Evolutionary conservation across 2,888 invertebrate species (phyloP), one percentile per base, ranked within the genome.

Genomic region (Luffia ferchaultella): DNA sequence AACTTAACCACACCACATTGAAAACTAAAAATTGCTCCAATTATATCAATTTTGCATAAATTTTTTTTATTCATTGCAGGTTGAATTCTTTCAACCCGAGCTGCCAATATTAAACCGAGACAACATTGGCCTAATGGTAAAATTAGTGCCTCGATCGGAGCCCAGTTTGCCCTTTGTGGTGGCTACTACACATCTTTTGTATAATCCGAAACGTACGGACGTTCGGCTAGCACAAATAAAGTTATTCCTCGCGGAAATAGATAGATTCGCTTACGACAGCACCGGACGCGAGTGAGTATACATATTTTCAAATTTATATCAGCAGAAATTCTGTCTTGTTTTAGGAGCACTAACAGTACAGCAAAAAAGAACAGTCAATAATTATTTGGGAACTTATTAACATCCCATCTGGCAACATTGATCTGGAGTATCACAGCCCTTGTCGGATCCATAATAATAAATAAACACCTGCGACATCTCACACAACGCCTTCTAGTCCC

Each of bases 121-220:
- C 66, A 98, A 98, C 74, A 89, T 98, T 48, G 98, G 90, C 0
- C 67, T 97, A 9, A 85, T 97, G 51, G 89, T 90, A 2, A 92
- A 92, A 67, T 85, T 98, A 52, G 73, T 77, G 16, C 85, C 90
- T 0, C 86, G 76, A 53, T 63, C 69, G 0, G 62, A 76, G 49
- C 80, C 84, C 0, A 59, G 75, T 0, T 74, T 79, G 1, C 78
- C 87, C 5, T 72, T 97, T 42, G 87, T 94, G 48, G 88, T 98
- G 1, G 94, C 95, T 2, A 98, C 96, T 12, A 98, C 98, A 0
- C 99, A 99, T 74, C 83, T 99, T 45, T 79, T 98, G 9, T 99
- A 93, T 72, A 98, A 98, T 83, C 96, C 95, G 0, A 89, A 82
- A 58, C 85, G 98, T 42, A 90, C 93, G 17, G 98, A 98, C 69